A percentile compares a stretch with the other conserved stretches of the same genome.
These are phyloP conservation scores for Proterorhinus semilunaris DNA, from an alignment of 2,113 vertebrate genomes.

Conservation along the genomic window DNA sequence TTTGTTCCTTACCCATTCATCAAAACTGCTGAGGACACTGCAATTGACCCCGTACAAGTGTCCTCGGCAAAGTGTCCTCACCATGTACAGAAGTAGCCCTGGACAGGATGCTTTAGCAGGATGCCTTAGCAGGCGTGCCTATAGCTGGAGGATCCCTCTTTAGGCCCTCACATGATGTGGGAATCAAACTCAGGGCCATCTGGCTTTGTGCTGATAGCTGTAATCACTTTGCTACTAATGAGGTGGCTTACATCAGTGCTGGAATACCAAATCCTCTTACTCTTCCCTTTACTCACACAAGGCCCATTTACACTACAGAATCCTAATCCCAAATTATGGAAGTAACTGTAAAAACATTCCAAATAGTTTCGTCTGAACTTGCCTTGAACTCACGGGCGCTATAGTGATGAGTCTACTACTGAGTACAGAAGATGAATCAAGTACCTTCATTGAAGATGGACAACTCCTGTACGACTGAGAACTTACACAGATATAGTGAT, in stretches of 20 bases:
- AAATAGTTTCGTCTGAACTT: conserved; percentile 1
- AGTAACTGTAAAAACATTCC: neutral
- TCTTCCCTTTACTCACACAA: neutral
- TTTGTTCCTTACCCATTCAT: too few relatives aligned
- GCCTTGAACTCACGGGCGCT: neutral
- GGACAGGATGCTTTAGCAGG: too few relatives aligned
- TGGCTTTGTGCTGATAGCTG: neutral
- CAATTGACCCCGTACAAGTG: too few relatives aligned
- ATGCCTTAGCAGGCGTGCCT: too few relatives aligned
- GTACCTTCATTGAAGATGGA: too few relatives aligned
- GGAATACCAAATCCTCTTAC: neutral
- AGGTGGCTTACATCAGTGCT: neutral
- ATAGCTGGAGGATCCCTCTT: too few relatives aligned
- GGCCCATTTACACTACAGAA: neutral
- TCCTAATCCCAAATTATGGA: neutral
- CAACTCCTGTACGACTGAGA: too few relatives aligned
- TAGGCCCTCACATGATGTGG: neutral
- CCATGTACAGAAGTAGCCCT: too few relatives aligned
- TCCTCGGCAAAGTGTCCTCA: too few relatives aligned
- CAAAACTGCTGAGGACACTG: too few relatives aligned
- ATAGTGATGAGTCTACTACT: neutral
- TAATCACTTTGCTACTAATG: neutral
- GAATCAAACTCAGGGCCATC: neutral
- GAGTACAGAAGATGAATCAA: too few relatives aligned
- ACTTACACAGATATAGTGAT: too few relatives aligned